Evolutionary conservation across 2,888 invertebrate genomes (phyloP).

Genomic region (Amphiduros pacificus): DNA sequence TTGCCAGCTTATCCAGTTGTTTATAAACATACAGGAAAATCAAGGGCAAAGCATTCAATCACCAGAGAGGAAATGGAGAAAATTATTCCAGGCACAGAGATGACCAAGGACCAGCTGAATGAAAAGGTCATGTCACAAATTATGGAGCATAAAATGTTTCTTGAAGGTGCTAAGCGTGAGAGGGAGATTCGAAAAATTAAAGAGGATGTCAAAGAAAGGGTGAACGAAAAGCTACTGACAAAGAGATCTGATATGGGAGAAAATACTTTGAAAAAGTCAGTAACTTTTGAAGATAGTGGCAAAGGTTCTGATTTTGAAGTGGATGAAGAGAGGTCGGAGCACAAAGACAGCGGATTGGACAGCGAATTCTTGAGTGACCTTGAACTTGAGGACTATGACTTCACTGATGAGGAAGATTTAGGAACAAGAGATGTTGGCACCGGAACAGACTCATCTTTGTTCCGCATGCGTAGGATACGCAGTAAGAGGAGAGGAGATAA

Average conservation of each 20-base stretch:
- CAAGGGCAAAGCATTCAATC: conserved; percentile 12
- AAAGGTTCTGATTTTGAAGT: too few relatives aligned
- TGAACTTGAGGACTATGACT: conserved; percentile 20
- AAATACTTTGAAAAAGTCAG: conserved; percentile 24
- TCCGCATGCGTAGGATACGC: not conserved
- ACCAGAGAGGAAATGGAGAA: conserved; percentile 35
- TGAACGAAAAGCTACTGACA: conserved; percentile 21
- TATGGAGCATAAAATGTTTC: conserved; percentile 21
- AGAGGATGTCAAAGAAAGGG: not conserved
- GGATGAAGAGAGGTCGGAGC: conserved; percentile 28
- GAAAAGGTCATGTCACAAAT: conserved; percentile 48
- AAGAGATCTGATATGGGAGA: conserved; percentile 40
- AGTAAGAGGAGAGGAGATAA: not conserved
- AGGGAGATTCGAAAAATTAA: conserved; percentile 32
- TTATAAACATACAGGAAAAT: not conserved
- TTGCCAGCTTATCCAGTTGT: not conserved
- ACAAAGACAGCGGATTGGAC: conserved; percentile 31
- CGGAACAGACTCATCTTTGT: not conserved
- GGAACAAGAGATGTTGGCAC: not conserved
- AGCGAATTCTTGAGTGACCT: conserved; percentile 23
- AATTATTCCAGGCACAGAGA: conserved; percentile 46
- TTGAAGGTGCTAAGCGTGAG: conserved; percentile 29
- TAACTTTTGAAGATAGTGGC: conserved; percentile 18
- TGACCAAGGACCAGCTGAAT: conserved; percentile 48
- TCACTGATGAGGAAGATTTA: conserved; percentile 14